These are phyloP conservation scores for Choloepus hoffmanni DNA, from an alignment of 2,113 vertebrate genomes.

Conservation along the genomic window DNA sequence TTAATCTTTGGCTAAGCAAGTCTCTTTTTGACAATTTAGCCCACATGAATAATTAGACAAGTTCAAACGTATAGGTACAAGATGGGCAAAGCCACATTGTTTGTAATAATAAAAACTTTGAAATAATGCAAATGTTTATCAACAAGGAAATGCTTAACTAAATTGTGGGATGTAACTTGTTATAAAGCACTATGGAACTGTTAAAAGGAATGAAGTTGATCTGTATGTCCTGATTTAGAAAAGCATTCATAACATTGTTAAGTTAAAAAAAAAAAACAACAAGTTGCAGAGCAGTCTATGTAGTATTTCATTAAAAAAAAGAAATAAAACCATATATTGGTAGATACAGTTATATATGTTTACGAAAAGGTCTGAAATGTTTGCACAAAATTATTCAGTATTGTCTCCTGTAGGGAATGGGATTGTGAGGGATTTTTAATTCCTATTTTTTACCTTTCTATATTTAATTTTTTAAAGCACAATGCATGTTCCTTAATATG, in stretches of 20 bases:
- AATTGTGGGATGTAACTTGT: background rate
- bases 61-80: background rate
- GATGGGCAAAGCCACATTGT: background rate
- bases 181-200: background rate
- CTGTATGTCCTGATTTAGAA: background rate
- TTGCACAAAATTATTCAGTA: background rate
- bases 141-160: background rate
- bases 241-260: background rate
- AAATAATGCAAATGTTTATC: background rate
- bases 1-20: background rate
- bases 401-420: background rate
- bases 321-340: background rate
- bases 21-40: background rate
- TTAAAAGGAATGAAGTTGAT: background rate
- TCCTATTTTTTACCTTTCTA: background rate
- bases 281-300: background rate
- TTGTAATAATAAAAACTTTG: background rate
- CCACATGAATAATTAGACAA: background rate
- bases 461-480: background rate
- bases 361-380: background rate
- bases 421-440: background rate
- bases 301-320: background rate
- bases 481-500: background rate
- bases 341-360: background rate
- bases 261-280: background rate